Evolutionary conservation across 2,113 vertebrate species (phyloP).

Genomic region (Cyphomyrus plagiostoma): DNA sequence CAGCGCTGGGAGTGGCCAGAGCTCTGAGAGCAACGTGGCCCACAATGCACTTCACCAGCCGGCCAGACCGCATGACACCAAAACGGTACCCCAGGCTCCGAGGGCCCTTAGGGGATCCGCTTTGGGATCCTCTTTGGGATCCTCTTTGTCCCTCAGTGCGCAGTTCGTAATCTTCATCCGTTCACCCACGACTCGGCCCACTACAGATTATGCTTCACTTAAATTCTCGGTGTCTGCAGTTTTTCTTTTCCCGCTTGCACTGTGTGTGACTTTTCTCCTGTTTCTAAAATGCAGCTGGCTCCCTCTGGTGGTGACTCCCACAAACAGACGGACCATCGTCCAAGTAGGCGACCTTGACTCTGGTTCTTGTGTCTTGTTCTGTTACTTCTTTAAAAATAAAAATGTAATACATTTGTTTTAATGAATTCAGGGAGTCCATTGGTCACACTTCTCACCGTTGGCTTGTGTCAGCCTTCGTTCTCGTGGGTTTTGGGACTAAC

Average conservation of each 20-base stretch:
- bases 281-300: slow-evolving; percentile 55
- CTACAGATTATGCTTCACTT: not conserved
- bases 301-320: slow-evolving; percentile 60
- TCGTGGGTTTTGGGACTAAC: slow-evolving; percentile 1
- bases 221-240: not conserved
- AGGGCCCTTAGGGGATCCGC: not conserved
- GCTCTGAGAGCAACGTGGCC: slow-evolving; percentile 75
- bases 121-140: not conserved
- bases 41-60: slow-evolving; percentile 59
- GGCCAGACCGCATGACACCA: slow-evolving; percentile 17
- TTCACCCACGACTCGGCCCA: not conserved
- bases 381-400: not conserved
- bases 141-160: not conserved
- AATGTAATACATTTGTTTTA: not conserved
- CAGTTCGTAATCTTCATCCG: not conserved
- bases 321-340: slow-evolving; percentile 51
- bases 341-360: slow-evolving; percentile 51
- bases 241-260: not conserved
- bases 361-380: not conserved
- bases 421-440: not conserved
- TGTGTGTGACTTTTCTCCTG: not conserved
- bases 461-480: too few species aligned
- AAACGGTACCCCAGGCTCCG: slow-evolving; percentile 32
- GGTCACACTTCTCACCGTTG: not conserved
- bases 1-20: slow-evolving; percentile 88